Conservation (phyloP, 2,113 vertebrate species). For the Nyctibius bracteatus region DNA sequence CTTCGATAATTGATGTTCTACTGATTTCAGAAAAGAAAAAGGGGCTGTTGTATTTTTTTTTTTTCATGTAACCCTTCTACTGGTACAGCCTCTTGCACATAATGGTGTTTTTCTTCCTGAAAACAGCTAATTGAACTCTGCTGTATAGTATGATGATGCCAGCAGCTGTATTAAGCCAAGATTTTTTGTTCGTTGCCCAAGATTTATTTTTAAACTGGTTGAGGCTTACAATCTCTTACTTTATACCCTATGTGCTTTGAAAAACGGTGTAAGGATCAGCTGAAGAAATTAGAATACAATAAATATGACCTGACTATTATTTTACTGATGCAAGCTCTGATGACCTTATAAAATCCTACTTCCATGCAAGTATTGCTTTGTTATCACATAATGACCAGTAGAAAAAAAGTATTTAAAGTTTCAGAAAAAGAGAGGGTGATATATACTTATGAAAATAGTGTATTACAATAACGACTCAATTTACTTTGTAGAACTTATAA, state of each 20-base stretch:
- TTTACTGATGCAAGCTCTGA: background rate
- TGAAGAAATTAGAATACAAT: background rate
- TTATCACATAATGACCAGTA: background rate
- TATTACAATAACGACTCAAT: background rate
- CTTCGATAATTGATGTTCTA: background rate
- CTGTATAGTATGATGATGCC: background rate
- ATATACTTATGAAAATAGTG: background rate
- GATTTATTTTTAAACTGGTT: constrained; percentile 24
- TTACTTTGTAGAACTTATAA: background rate
- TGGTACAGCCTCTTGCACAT: background rate
- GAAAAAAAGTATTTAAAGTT: background rate
- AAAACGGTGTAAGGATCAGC: background rate
- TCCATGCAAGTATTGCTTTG: background rate
- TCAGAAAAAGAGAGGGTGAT: background rate
- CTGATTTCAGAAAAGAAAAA: constrained; percentile 2
- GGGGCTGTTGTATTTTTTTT: background rate
- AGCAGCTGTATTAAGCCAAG: constrained; percentile 3
- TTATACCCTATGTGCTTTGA: background rate
- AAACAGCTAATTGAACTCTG: background rate
- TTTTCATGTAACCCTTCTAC: background rate
- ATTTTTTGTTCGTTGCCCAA: background rate
- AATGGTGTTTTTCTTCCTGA: background rate
- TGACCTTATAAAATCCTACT: background rate
- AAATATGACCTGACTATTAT: background rate
- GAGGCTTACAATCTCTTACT: background rate